phyloP scores from a whole-genome alignment of 1,140 invertebrate species.

The Drosophila oshimai region DNA sequence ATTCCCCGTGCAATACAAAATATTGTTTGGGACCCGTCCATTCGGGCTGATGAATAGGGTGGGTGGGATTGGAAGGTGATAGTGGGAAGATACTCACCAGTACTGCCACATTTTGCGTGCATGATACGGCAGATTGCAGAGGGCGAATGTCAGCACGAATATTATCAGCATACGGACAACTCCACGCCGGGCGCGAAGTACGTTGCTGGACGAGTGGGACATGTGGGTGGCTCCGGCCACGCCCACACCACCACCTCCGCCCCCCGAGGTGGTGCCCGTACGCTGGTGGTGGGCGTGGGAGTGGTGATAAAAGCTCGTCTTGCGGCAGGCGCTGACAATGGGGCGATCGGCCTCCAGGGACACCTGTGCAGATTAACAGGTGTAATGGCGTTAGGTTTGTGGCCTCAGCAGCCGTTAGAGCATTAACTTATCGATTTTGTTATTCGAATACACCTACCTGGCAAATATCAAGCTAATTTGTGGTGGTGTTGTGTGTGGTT shows the following conservation, averaged over 20 bases:
- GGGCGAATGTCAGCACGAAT: conserved; percentile 91
- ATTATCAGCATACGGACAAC: conserved; percentile 92
- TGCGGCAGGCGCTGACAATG: conserved; percentile 82
- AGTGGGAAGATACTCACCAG: conserved; percentile 81
- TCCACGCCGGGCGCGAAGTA: conserved; percentile 87
- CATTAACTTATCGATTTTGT: background rate
- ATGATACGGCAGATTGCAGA: conserved; percentile 93
- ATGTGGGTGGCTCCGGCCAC: conserved; percentile 81
- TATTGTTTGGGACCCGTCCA: conserved; percentile 9
- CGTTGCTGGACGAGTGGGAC: conserved; percentile 87
- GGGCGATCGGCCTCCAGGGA: conserved; percentile 82
- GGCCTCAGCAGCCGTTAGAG: background rate
- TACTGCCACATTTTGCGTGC: conserved; percentile 91
- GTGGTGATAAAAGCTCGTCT: conserved; percentile 69
- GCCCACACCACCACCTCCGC: conserved; percentile 26
- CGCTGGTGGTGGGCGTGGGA: conserved; percentile 57
- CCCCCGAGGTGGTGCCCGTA: conserved; percentile 31
- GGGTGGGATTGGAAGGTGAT: background rate
- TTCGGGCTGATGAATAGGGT: conserved; percentile 3
- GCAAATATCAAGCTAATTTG: conserved; percentile 70
- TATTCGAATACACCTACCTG: conserved; percentile 47
- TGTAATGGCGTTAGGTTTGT: conserved; percentile 6
- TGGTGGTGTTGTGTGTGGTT: conserved; percentile 36
- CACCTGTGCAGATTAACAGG: conserved; percentile 67
- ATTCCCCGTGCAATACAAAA: conserved; percentile 23